Evolutionary conservation across 2,797 vertebrate species (phyloP), one percentile per base, ranked within the genome.

Genomic region (Malacoraja senta): DNA sequence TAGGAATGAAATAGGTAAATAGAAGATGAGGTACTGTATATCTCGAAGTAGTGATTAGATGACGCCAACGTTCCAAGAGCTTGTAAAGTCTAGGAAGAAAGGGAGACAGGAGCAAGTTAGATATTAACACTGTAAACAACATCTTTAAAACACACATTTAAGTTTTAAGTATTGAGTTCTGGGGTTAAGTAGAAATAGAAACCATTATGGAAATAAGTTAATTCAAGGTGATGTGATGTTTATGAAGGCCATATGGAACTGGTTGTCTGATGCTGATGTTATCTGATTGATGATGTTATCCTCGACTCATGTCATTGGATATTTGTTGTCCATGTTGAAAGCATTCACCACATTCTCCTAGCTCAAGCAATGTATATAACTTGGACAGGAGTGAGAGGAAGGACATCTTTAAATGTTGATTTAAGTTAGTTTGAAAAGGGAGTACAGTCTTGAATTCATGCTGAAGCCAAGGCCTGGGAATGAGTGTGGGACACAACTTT

Each of bases 181-280:
- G 58, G 26, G 81, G 81, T 26, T 12, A 84, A 61, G 53, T 84
- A 38, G 26, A 26, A 61, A 53, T 84, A 26, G 81, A 61, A 61
- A 61, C 29, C 81, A 61, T 84, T 84, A 13, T 61, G 81, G 53
- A 84, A 84, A 63, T n/a, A 61, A n/a, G 26, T 63, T 84, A 84
- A 84, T 84, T 84, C 53, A n/a, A 84, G 53, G 81, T 84, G 81
- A 84, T 61, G 81, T 84, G 81, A 61, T 84, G 81, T 84, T 84
- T 84, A 84, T 61, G n/a, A 61, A 61, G 81, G 12, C 29, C 81
- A 84, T 13, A 84, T 84, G 81, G 81, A 84, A 61, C 53, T n/a
- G 53, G n/a, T 84, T 84, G 53, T 61, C 10, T n/a, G 81, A 84
- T 63, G 1, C 53, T 84, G 44, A 53, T 53, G 44, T 53, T 53